phyloP scores from a whole-genome alignment of 92 coral and sea anemone genomes.

The Actinostola sp. region DNA sequence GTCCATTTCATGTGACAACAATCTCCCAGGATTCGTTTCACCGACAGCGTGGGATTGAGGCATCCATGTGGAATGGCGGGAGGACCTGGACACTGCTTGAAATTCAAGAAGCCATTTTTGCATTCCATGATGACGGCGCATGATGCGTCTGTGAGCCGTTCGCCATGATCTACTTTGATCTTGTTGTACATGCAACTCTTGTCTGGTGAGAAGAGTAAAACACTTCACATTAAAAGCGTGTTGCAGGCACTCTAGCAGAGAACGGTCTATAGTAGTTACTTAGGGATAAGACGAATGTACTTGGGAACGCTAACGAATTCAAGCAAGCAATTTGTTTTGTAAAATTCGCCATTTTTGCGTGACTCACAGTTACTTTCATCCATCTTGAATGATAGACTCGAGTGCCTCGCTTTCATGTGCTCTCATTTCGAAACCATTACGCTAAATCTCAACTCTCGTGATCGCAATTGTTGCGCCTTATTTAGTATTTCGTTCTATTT shows the following conservation, averaged over 20 bases:
- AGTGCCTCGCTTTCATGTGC: too few species aligned
- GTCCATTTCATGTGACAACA: constrained; percentile 83
- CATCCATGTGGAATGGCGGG: constrained; percentile 77
- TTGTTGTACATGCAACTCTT: constrained; percentile 73
- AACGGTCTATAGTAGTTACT: too few species aligned
- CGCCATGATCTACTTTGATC: constrained; percentile 72
- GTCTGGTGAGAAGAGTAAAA: constrained; percentile 32
- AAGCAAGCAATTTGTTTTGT: too few species aligned
- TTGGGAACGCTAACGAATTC: too few species aligned
- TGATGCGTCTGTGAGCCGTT: constrained; percentile 78
- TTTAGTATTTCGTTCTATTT: neutral
- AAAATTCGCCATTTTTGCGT: too few species aligned
- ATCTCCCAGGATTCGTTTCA: constrained; percentile 70
- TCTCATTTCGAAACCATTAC: too few species aligned
- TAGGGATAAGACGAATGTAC: too few species aligned
- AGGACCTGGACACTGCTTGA: constrained; percentile 74
- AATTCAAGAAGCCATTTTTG: constrained; percentile 76
- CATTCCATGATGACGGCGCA: constrained; percentile 83
- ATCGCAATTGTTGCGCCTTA: neutral
- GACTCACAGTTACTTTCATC: too few species aligned
- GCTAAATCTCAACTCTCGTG: too few species aligned
- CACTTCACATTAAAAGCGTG: neutral
- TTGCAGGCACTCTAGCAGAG: neutral
- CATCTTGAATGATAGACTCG: too few species aligned
- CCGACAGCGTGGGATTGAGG: constrained; percentile 70